A percentile compares a stretch with the other conserved stretches of the same genome.
Evolutionary conservation across 2,113 vertebrate species (phyloP).

Genomic region (Nannospalax galili): DNA sequence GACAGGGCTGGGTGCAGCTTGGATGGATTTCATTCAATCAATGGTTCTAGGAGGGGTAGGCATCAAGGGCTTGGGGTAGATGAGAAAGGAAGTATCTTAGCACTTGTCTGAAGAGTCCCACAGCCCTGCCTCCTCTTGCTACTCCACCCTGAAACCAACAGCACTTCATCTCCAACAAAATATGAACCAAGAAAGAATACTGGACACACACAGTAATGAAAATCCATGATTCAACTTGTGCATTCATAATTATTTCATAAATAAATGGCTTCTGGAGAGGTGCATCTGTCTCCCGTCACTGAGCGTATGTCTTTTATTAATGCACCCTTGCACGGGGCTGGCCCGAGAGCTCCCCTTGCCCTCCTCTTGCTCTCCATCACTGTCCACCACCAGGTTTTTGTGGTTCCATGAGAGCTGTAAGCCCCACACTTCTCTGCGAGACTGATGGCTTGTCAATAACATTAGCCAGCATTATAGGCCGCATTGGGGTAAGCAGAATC

Average conservation of each 20-base stretch:
- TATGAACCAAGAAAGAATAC: slow-evolving; percentile 81
- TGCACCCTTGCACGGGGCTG: slow-evolving; percentile 81
- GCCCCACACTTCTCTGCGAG: slow-evolving; percentile 93
- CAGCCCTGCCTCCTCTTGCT: background rate
- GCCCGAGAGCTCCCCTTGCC: slow-evolving; percentile 91
- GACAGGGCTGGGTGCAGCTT: slow-evolving; percentile 31
- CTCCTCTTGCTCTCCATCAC: slow-evolving; percentile 93
- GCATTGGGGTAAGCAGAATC: slow-evolving; percentile 96
- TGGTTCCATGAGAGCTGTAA: slow-evolving; percentile 93
- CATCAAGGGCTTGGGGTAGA: background rate
- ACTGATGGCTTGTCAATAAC: slow-evolving; percentile 99
- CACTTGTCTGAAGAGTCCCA: slow-evolving; percentile 36
- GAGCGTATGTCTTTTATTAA: slow-evolving; percentile 85
- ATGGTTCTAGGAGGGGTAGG: background rate
- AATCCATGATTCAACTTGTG: slow-evolving; percentile 84
- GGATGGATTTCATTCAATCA: slow-evolving; percentile 42
- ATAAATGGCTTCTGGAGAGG: slow-evolving; percentile 87
- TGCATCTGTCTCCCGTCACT: slow-evolving; percentile 83
- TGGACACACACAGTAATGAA: slow-evolving; percentile 83
- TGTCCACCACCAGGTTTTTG: slow-evolving; percentile 93
- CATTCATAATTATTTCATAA: slow-evolving; percentile 92
- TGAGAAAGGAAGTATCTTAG: slow-evolving; percentile 43
- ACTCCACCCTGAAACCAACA: background rate
- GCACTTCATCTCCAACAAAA: slow-evolving; percentile 82
- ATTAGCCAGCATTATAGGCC: slow-evolving; percentile 96